Evolutionary conservation across 2,113 vertebrate genomes (phyloP), one percentile per base, ranked within the genome.

Genomic region (Grallaria varia): DNA sequence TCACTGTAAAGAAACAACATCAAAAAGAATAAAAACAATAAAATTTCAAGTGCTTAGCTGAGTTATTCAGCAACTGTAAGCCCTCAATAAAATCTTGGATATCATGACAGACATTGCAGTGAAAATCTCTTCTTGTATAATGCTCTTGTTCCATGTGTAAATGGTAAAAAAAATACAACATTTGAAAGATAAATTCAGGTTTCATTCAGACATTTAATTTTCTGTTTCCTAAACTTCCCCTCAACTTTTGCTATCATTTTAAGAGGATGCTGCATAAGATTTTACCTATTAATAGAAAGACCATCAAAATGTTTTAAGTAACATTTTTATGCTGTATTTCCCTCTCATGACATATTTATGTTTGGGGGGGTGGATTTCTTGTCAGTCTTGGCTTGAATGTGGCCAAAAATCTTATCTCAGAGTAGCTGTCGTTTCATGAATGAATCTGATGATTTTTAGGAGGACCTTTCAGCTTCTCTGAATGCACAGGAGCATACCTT

Each of bases 391-490:
- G 7, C 33, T 77, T 87, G 89, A n/a, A 56, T 22, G 15, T 76
- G 67, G 40, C 39, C 68, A 33, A 60, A 83, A 68, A 60, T 59
- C 27, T 84, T 53, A 44, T 13, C 44, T 83, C 39, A 69, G 35
- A 55, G 78, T 58, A 35, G 18, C 64, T 96, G 40, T 31, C 8
- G 2, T 53, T 92, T 80, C 30, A 69, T 49, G 23, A 45, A 78
- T 91, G 17, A 69, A 62, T 69, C 17, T 24, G 35, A 60, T 31
- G 15, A 45, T 15, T 78, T 94, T 85, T 53, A 68, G 62, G 28
- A 35, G 13, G 85, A 93, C 81, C 85, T 96, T 97, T 97, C 95
- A 95, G 87, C 87, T 96, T 85, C 87, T 97, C 92, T 81, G 78
- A 93, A 97, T 81, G 76, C 91, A 77, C 91, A 97, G 94, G 91